Base-by-base conservation (phyloP, 2,888 invertebrate genomes). In the Xylocampa areola region DNA sequence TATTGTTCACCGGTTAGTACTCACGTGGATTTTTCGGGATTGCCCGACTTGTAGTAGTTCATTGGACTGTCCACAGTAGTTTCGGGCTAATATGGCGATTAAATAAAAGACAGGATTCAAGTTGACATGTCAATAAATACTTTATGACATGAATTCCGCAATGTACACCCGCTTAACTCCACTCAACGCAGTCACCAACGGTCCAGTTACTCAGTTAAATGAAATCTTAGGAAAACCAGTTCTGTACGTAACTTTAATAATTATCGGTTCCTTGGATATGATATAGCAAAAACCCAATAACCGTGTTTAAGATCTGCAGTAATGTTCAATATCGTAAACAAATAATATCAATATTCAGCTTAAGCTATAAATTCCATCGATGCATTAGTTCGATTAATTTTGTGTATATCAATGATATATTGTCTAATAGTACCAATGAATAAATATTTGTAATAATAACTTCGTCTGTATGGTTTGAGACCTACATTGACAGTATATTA, bases 211-310 rank as follows among this genome's bases (percentile, higher is more conserved):
- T 58, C 36, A 45, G 53, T 53, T 47, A 44, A 65, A 68, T 68
- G 45, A 63, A 68, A 64, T 61, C 59, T 64, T 54, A 69, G 55
- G 49, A 60, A 62, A 76, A 76, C 76, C 62, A 65, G 74, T 72
- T 70, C 7, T 16, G 48, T 25, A 23, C 14, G 29, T 50, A 52
- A 51, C 40, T 25, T 14, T 50, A 36, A 51, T 61, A 55, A 63
- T 61, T 60, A 59, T 54, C 33, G 27, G 44, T 53, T 33, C 25
- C 43, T 54, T 37, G 49, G 19, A 8, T 45, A 53, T 63, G 35
- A 51, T 52, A 61, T 30, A 68, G 52, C 36, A 39, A 52, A 54
- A 35, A 35, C n/a, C n/a, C n/a, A n/a, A n/a, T n/a, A 5, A 4
- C 14, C 35, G 5, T 35, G 35, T 35, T 45, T 11, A 30, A n/a